Conservation (phyloP, 2,797 vertebrate species). For the Tiaroga cobitis region DNA sequence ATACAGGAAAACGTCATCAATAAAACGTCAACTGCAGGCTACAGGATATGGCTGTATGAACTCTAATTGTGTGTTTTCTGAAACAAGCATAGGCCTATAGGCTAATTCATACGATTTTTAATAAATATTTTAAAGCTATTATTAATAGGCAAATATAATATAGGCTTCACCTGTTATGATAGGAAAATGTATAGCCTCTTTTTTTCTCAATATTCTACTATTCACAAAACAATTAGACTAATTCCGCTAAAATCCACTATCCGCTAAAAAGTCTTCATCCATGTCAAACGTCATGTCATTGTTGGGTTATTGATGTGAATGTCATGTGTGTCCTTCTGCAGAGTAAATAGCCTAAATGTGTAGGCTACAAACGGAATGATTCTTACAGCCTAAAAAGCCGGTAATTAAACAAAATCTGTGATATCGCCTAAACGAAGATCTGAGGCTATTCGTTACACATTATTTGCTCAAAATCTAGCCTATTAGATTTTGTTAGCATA, state of each 20-base stretch:
- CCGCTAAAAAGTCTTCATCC: not conserved
- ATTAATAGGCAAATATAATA: not conserved
- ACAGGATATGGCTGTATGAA: not conserved
- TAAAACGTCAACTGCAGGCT: not conserved
- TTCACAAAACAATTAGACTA: not conserved
- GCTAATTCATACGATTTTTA: not conserved
- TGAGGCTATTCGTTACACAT: not conserved
- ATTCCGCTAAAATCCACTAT: not conserved
- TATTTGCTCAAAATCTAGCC: not conserved
- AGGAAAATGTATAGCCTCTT: not conserved
- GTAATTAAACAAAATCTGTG: not conserved
- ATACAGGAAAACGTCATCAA: not conserved
- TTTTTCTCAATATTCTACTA: not conserved
- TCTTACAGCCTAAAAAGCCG: not conserved
- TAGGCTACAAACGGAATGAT: not conserved
- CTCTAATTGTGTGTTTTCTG: not conserved
- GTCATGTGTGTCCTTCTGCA: not conserved
- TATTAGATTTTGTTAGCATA: not conserved
- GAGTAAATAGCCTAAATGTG: too few relatives aligned
- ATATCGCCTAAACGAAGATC: not conserved
- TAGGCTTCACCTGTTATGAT: not conserved
- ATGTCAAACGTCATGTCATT: not conserved
- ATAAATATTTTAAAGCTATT: too few relatives aligned
- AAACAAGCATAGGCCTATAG: not conserved
- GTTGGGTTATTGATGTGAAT: not conserved